phyloP scores from a whole-genome alignment of 2,113 vertebrate genomes.

The Archilochus colubris region DNA sequence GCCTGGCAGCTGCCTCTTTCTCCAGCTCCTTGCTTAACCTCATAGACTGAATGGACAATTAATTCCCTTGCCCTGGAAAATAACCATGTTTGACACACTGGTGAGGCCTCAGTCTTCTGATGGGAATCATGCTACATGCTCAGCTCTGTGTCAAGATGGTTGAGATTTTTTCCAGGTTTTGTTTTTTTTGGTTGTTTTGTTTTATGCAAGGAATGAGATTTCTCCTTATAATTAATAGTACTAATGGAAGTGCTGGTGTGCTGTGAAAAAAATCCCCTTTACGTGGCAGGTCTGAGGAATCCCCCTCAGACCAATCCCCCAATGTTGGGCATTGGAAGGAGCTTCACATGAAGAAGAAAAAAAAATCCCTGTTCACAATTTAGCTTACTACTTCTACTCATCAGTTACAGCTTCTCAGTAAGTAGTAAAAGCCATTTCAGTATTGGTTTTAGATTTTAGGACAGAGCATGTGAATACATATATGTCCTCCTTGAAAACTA shows the following conservation, averaged over 20 bases:
- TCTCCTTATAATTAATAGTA: background rate
- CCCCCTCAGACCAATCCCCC: background rate
- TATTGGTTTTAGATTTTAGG: background rate
- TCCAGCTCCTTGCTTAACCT: background rate
- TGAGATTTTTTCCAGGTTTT: background rate
- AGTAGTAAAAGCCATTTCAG: background rate
- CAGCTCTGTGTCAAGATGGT: background rate
- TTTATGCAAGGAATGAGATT: background rate
- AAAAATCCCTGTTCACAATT: background rate
- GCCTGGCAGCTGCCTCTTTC: background rate
- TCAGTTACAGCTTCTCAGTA: background rate
- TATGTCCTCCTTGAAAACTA: rapidly evolving
- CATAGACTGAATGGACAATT: background rate
- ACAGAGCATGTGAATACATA: background rate
- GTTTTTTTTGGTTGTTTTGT: background rate
- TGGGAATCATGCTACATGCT: background rate
- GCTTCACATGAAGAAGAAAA: background rate
- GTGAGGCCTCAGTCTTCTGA: background rate
- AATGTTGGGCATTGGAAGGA: background rate
- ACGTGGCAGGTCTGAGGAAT: background rate
- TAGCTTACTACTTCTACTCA: background rate
- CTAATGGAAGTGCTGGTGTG: rapidly evolving
- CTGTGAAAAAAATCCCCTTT: background rate
- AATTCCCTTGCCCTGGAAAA: background rate
- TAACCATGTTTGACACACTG: background rate